Base-by-base conservation (phyloP, 92 coral and sea anemone genomes). In the Metridium senile region DNA sequence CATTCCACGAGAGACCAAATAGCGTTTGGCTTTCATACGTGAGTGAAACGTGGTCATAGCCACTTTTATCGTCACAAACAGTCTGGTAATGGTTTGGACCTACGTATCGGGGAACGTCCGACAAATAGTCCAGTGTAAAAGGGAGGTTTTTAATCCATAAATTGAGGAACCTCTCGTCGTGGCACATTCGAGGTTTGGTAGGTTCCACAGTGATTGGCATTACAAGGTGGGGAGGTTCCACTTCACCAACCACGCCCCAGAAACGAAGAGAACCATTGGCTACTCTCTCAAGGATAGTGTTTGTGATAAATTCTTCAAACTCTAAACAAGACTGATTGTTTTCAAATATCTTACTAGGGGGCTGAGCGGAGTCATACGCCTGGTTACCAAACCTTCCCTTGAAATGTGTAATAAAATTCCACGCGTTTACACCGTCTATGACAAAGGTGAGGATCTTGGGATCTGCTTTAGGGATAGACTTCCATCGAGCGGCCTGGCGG, bases 1-100 rank as follows among this genome's bases (percentile, higher is more conserved):
- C 91, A 0, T 78, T 72, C 88, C 91, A 87, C 7, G 34, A 25
- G 29, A 87, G 77, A 27, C 85, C 88, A 65, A 87, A 87, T 57
- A 87, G 65, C 27, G 88, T 87, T 23, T 51, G 62, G 58, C 88
- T 71, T 7, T 67, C 26, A 57, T 68, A 71, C 68, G 76, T 35
- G 19, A 82, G 58, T n/a, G 58, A 32, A 1, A 82, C 45, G 63
- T 77, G 88, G 61, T 82, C 85, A 49, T 83, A 87, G 54, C 91
- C 88, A 83, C 85, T 87, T 49, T 87, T 82, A n/a, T n/a, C n/a
- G 46, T 78, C 86, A 73, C 77, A 78, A 21, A 79, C 77, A 9
- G 73, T 83, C 70, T 88, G 86, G 62, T 4, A 84, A 65, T 88
- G 89, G 26, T 68, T 65, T 39, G 58, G 68, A 47, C 82, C 88